phyloP scores from a whole-genome alignment of 2,113 vertebrate species.

The Petromus typicus region DNA sequence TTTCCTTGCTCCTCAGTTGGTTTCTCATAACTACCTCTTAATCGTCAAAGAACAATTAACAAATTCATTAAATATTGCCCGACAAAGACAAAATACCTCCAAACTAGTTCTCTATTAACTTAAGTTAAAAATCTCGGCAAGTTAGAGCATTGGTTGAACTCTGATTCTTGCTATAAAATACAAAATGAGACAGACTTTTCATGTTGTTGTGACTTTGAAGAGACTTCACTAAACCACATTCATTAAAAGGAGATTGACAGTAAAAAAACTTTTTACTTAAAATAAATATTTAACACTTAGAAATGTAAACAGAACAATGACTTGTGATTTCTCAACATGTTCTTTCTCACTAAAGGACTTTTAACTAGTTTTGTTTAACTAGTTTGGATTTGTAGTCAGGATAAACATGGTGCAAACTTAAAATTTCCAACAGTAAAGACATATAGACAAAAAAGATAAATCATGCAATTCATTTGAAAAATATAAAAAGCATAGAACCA shows the following conservation, averaged over 20 bases:
- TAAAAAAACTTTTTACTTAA: constrained; percentile 55
- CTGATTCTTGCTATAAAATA: constrained; percentile 45
- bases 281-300: constrained; percentile 67
- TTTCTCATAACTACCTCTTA: constrained; percentile 17
- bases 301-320: constrained; percentile 64
- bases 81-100: neutral
- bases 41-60: constrained; percentile 50
- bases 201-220: neutral
- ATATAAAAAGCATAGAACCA: neutral
- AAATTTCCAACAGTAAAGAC: constrained; percentile 20
- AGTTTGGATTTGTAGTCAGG: constrained; percentile 6
- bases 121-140: neutral
- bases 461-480: neutral
- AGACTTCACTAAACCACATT: constrained; percentile 7
- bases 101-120: constrained; percentile 51
- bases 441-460: neutral
- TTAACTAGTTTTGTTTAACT: constrained; percentile 52
- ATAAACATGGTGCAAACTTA: neutral
- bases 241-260: constrained; percentile 21
- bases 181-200: constrained; percentile 1
- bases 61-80: constrained; percentile 50
- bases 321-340: constrained; percentile 59
- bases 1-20: neutral
- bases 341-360: constrained; percentile 47
- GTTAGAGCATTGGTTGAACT: constrained; percentile 8